Conservation (phyloP, 1,140 invertebrate genomes). For the Stegodyphus dumicola region DNA sequence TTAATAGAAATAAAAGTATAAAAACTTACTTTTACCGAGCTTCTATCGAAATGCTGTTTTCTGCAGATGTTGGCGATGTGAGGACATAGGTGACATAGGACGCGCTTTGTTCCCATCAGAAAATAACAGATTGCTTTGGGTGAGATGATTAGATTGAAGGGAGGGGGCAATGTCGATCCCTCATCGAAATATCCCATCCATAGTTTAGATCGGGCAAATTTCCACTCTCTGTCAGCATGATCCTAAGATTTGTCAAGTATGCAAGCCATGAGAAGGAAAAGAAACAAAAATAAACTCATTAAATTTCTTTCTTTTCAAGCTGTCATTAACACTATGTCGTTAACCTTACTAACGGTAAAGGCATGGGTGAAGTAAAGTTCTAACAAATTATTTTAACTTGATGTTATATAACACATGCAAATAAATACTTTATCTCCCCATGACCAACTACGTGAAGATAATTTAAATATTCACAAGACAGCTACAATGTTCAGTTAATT, state of each 20-base stretch:
- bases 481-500: no score
- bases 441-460: no score
- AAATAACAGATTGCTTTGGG: conserved; percentile 72
- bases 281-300: not conserved
- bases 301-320: not conserved
- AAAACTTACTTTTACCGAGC: conserved; percentile 36
- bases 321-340: no score
- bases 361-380: no score
- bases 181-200: conserved; percentile 95
- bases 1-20: not conserved
- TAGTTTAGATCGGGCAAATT: conserved; percentile 86
- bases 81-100: conserved; percentile 63
- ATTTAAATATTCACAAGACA: no score
- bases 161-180: conserved; percentile 82
- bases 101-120: conserved; percentile 64
- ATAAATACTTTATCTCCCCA: no score
- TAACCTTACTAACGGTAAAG: no score
- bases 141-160: conserved; percentile 83
- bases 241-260: conserved; percentile 71
- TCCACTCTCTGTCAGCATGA: conserved; percentile 89
- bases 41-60: conserved; percentile 32
- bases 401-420: no score
- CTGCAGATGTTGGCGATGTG: conserved; percentile 13
- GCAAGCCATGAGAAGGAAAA: not conserved
- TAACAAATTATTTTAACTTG: no score